Evolutionary conservation across 2,113 vertebrate species (phyloP), one percentile per base, ranked within the genome.

Genomic region (Fukomys damarensis): DNA sequence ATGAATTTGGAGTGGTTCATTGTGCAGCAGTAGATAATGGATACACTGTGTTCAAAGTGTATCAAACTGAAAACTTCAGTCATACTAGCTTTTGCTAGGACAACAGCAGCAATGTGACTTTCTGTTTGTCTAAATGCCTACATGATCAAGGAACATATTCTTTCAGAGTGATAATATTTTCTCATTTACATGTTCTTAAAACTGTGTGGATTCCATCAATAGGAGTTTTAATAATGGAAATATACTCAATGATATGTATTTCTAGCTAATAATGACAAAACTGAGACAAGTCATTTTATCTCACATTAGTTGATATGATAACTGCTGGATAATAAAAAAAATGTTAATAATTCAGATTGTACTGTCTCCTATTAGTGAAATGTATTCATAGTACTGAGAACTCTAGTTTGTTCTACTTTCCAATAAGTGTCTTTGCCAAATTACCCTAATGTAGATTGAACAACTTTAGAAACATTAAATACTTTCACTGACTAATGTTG

Each of bases 261-360:
- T 96, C 38, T 90, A 72, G 30, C 54, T 89, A 70, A 68, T 79
- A 72, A 30, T 80, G 86, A 93, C 28, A 80, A 84, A 59, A 10
- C 38, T 77, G 54, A 84, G n/a, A 89, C 1, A 86, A 82, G 0
- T 2, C 17, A 83, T 14, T 49, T 61, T 61, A 86, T 79, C 95
- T 96, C 61, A 92, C 52, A 20, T 66, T 86, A 84, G 81, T 41
- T 91, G 41, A 28, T 93, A 41, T 2, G 70, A 70, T 61, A 88
- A 2, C 7, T 77, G 7, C 19, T 54, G 59, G 28, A 83, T 90
- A 46, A n/a, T 76, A 96, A 83, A 89, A 89, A 89, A 77, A 63
- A 89, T 0, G 6, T 93, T 91, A 96, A 96, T 95, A 95, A 94
- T 93, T 96, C 86, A 92, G 16, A 63, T 43, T 80, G n/a, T 8